A percentile compares a stretch with the other conserved stretches of the same genome.
These are phyloP conservation scores for Drosophila mayaguana DNA, from an alignment of 2,888 invertebrate genomes.

Conservation along the genomic window DNA sequence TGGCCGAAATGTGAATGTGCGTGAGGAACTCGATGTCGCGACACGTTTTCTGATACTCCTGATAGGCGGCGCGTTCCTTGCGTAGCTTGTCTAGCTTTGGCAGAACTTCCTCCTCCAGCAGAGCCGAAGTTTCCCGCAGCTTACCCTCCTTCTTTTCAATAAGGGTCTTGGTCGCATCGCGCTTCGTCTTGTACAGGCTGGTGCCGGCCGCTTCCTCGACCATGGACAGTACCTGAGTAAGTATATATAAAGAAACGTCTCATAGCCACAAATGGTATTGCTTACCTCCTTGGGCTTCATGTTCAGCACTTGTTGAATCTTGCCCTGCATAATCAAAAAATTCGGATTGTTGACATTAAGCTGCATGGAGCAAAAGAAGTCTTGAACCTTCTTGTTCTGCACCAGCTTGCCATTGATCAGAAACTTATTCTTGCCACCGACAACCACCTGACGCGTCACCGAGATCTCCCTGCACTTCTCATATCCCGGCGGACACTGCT, in stretches of 20 bases:
- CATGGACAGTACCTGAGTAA: slow-evolving; percentile 93
- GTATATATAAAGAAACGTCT: background rate
- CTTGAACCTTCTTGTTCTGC: slow-evolving; percentile 95
- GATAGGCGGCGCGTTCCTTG: slow-evolving; percentile 92
- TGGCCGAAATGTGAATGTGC: slow-evolving; percentile 86
- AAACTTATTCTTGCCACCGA: slow-evolving; percentile 97
- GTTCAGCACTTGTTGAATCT: slow-evolving; percentile 98
- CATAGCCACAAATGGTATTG: background rate
- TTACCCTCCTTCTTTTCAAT: slow-evolving; percentile 97
- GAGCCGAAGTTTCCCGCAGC: slow-evolving; percentile 92
- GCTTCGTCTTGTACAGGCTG: slow-evolving; percentile 97
- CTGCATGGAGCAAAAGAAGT: slow-evolving; percentile 98
- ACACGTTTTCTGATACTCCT: slow-evolving; percentile 94
- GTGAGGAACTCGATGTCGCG: slow-evolving; percentile 93
- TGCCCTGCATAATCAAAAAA: slow-evolving; percentile 99
- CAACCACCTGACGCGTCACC: slow-evolving; percentile 93
- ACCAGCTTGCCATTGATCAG: slow-evolving; percentile 96
- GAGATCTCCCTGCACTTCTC: slow-evolving; percentile 96
- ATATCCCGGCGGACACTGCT: slow-evolving; percentile 95
- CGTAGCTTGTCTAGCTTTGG: slow-evolving; percentile 94
- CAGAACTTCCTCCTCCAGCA: slow-evolving; percentile 93
- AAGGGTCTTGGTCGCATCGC: slow-evolving; percentile 92
- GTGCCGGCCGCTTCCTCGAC: slow-evolving; percentile 99
- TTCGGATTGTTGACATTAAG: slow-evolving; percentile 99
- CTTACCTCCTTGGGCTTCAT: slow-evolving; percentile 98